Percentiles rank a stretch among this genome's conserved stretches.
Evolutionary conservation across 2,797 vertebrate genomes (phyloP).

Genomic region (Tinamus major): DNA sequence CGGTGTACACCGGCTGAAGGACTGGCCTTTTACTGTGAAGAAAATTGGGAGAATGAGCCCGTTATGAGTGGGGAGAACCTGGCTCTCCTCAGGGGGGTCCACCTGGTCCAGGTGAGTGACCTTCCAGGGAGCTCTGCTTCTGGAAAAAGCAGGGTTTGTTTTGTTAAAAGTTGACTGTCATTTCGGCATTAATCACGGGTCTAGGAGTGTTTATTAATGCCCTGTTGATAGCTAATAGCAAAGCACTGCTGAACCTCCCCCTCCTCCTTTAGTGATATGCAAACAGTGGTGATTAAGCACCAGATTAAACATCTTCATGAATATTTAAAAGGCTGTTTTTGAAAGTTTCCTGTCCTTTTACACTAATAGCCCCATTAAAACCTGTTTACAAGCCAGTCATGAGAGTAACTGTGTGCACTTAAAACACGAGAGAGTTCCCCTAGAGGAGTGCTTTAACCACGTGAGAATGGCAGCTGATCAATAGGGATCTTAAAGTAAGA

Average conservation of each 20-base stretch:
- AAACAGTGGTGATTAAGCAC: slow-evolving; percentile 97
- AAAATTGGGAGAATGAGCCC: rapidly evolving
- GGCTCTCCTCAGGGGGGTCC: not conserved
- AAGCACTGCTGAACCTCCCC: slow-evolving; percentile 73
- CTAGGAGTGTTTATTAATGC: slow-evolving; percentile 79
- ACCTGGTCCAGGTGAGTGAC: rapidly evolving
- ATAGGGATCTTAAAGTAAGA: slow-evolving; percentile 87
- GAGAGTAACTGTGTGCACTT: slow-evolving; percentile 89
- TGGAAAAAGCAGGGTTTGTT: not conserved
- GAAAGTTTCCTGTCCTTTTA: slow-evolving; percentile 96
- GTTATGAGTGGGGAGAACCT: not conserved
- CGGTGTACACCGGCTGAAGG: not conserved
- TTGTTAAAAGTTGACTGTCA: slow-evolving; percentile 13
- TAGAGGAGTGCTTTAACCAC: slow-evolving; percentile 79
- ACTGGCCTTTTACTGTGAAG: not conserved
- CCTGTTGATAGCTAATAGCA: slow-evolving; percentile 73
- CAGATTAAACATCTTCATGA: slow-evolving; percentile 99
- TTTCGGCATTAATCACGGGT: slow-evolving; percentile 61
- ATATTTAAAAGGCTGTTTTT: slow-evolving; percentile 95
- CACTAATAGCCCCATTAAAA: slow-evolving; percentile 96
- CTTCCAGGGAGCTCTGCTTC: not conserved
- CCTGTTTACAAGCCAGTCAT: slow-evolving; percentile 90
- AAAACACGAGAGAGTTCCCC: slow-evolving; percentile 83
- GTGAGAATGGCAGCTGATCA: slow-evolving; percentile 81
- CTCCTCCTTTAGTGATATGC: slow-evolving; percentile 77